Evolutionary conservation across 1,140 invertebrate species (phyloP).

Genomic region (Drosophila rufa): DNA sequence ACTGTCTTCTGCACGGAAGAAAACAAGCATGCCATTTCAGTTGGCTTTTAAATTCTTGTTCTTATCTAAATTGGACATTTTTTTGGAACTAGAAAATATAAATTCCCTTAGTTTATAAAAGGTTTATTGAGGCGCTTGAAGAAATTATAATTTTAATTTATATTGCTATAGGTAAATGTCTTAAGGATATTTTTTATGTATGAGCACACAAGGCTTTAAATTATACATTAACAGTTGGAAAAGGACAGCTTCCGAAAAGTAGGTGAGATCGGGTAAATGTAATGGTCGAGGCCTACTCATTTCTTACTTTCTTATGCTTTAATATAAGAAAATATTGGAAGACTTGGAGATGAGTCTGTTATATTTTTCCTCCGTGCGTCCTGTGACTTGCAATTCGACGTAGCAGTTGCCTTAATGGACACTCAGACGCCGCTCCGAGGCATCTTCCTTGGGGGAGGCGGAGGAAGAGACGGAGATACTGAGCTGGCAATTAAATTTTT

Average conservation of each 20-base stretch:
- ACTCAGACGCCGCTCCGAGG: conserved; percentile 45
- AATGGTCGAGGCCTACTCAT: not conserved
- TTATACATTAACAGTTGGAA: too few relatives aligned
- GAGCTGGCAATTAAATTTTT: conserved; percentile 75
- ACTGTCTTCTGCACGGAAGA: conserved; percentile 12
- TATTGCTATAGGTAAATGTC: too few relatives aligned
- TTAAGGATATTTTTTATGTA: too few relatives aligned
- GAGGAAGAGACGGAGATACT: not conserved
- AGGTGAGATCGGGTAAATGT: too few relatives aligned
- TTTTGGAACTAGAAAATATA: too few relatives aligned
- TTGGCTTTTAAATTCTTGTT: not conserved
- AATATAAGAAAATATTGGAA: not conserved
- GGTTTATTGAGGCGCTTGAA: too few relatives aligned
- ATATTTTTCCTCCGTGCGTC: conserved; percentile 12
- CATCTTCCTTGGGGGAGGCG: conserved; percentile 16
- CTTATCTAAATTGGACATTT: not conserved
- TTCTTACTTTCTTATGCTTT: not conserved
- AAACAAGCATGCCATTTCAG: not conserved
- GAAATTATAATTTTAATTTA: too few relatives aligned
- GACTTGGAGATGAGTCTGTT: not conserved
- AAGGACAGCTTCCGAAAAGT: too few relatives aligned
- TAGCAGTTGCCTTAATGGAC: conserved; percentile 57
- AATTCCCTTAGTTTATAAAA: too few relatives aligned
- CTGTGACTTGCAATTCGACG: conserved; percentile 66
- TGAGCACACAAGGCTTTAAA: too few relatives aligned